Evolutionary conservation across 2,113 vertebrate species (phyloP), one percentile per base, ranked within the genome.

Genomic region (Dendropsophus ebraccatus): DNA sequence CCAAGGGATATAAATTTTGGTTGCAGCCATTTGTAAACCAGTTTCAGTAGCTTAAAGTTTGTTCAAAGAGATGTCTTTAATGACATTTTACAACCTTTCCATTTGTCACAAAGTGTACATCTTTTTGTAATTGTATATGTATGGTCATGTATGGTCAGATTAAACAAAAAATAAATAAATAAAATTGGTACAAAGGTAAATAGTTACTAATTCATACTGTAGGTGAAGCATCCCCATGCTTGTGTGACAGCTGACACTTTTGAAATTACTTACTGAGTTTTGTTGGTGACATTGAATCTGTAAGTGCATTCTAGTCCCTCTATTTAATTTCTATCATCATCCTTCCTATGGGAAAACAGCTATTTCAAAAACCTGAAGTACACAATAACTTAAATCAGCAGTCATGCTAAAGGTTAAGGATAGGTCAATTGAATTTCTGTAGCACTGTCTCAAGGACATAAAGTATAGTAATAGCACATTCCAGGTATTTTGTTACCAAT

Each of bases 341-440:
- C 75, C 87, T 83, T 92, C 86, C 83, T 60, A 67, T 47, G 81
- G 84, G 89, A 35, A 87, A 76, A 77, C 8, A 87, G 67, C 78
- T 92, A 85, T 90, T 92, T 91, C 87, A 69, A 32, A 88, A 88
- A 52, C 75, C 56, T 82, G 32, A 47, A 56, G 85, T 30, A 89
- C 83, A 87, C 77, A 91, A 88, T 91, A 93, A 88, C 81, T 89
- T 88, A 90, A 92, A 89, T 87, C 88, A 92, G 87, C 35, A 87
- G 70, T 88, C 8, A 52, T 84, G 89, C 82, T 89, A 88, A 88
- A 93, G 89, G 88, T 93, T 91, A 92, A 91, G 86, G 6, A 2
- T 60, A 91, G 88, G 90, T 87, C 87, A 93, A 93, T 91, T 91
- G 87, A 88, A 92, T 94, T 94, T 93, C 88, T 89, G 75, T 5